phyloP scores from a whole-genome alignment of 1,140 invertebrate species.

The Mizuhopecten yessoensis region DNA sequence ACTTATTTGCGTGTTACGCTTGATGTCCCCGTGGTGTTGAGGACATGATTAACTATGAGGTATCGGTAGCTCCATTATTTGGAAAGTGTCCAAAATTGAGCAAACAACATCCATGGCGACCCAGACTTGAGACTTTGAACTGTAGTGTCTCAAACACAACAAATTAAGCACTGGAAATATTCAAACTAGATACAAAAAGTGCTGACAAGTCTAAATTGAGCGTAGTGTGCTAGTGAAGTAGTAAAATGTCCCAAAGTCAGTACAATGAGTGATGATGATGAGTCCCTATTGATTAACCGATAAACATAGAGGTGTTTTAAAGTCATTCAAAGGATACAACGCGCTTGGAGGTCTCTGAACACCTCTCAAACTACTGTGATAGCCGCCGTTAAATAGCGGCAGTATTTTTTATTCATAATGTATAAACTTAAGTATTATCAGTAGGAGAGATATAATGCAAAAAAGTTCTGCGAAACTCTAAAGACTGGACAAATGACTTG shows the following conservation, averaged over 20 bases:
- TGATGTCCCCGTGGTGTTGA: not conserved
- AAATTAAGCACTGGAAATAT: no score
- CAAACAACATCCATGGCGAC: no score
- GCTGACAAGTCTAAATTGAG: no score
- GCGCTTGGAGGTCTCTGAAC: not conserved
- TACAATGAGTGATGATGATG: no score
- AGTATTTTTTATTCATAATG: not conserved
- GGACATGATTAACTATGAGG: not conserved
- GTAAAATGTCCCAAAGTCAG: no score
- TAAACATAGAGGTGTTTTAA: not conserved
- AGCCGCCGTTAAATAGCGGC: not conserved
- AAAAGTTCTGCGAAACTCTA: conserved; percentile 16
- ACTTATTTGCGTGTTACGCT: not conserved
- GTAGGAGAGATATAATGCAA: not conserved
- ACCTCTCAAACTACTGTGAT: conserved; percentile 14
- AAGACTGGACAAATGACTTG: not conserved
- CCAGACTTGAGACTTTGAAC: no score
- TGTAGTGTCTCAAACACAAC: no score
- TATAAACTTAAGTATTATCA: not conserved
- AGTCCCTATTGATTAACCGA: no score
- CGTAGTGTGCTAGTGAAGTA: no score
- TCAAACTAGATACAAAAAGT: no score
- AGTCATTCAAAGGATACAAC: not conserved
- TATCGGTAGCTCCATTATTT: not conserved
- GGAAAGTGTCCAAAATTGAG: not conserved